A percentile compares a stretch with the other conserved stretches of the same genome.
Conservation (phyloP, 2,113 vertebrate genomes). For the Zootoca vivipara region DNA sequence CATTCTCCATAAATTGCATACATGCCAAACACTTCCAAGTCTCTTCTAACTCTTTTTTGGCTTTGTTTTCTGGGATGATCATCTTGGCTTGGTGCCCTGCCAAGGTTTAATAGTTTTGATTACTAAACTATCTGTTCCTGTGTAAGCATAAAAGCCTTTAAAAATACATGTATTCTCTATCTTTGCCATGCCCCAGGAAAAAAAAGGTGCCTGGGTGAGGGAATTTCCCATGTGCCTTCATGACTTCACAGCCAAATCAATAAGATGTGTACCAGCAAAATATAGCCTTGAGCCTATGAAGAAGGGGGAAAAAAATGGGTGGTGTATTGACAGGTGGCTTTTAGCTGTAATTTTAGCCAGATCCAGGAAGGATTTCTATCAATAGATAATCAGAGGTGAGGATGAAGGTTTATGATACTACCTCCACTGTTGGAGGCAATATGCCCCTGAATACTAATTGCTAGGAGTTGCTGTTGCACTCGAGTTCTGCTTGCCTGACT, state of each 20-base stretch:
- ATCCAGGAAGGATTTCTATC: neutral
- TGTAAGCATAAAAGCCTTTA: neutral
- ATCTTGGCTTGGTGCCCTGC: conserved; percentile 42
- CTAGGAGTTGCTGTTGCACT: too few species aligned
- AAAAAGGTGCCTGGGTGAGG: neutral
- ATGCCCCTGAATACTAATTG: too few species aligned
- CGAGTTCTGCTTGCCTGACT: too few species aligned
- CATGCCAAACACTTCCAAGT: conserved; percentile 59
- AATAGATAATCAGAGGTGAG: fast-evolving
- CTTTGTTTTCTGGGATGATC: neutral
- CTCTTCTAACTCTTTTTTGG: neutral
- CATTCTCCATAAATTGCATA: neutral
- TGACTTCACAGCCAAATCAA: neutral
- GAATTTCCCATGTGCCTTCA: conserved; percentile 8
- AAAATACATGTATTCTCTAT: neutral
- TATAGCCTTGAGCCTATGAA: neutral
- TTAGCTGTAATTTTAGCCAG: neutral
- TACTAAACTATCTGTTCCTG: conserved; percentile 37
- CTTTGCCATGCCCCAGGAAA: conserved; percentile 30
- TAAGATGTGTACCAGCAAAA: neutral
- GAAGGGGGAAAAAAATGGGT: neutral
- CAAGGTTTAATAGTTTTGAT: conserved; percentile 64
- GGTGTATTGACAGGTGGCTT: neutral
- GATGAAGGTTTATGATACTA: neutral
- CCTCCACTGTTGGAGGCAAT: too few species aligned